phyloP scores from a whole-genome alignment of 2,888 invertebrate species.

The Tanytarsus gracilentus region DNA sequence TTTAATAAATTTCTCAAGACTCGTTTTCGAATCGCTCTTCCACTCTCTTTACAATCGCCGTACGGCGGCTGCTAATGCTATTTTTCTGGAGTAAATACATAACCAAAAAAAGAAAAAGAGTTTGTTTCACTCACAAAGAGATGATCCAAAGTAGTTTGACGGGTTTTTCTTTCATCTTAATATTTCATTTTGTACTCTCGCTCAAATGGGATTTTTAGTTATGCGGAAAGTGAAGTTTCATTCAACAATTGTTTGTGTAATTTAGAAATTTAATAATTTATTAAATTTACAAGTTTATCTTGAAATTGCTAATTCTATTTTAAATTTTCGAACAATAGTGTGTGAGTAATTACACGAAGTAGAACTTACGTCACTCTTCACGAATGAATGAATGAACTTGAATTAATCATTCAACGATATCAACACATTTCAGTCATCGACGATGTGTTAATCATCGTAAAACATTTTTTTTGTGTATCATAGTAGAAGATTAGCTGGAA shows the following conservation, averaged over 20 bases:
- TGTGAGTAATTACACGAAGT: background rate
- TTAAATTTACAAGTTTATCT: no score
- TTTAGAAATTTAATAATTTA: no score
- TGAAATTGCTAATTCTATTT: background rate
- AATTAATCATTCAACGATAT: constrained; percentile 6
- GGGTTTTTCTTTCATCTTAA: constrained; percentile 15
- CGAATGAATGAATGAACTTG: constrained; percentile 3
- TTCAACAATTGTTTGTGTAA: no score
- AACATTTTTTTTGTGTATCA: no score
- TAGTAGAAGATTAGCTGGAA: no score
- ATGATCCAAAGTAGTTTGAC: constrained; percentile 27
- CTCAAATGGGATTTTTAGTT: no score
- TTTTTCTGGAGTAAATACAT: background rate
- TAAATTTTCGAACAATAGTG: constrained; percentile 2
- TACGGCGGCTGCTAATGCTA: background rate
- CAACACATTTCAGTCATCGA: no score
- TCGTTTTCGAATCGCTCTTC: no score
- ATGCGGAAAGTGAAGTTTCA: no score
- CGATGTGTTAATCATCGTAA: no score
- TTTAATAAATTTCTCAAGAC: constrained; percentile 2
- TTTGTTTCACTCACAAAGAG: background rate
- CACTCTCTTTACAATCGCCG: no score
- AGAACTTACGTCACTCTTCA: background rate
- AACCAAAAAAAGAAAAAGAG: constrained; percentile 2
- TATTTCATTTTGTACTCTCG: background rate